Evolutionary conservation across 2,113 vertebrate species (phyloP), one percentile per base, ranked within the genome.

Genomic region (Epinephelus moara): DNA sequence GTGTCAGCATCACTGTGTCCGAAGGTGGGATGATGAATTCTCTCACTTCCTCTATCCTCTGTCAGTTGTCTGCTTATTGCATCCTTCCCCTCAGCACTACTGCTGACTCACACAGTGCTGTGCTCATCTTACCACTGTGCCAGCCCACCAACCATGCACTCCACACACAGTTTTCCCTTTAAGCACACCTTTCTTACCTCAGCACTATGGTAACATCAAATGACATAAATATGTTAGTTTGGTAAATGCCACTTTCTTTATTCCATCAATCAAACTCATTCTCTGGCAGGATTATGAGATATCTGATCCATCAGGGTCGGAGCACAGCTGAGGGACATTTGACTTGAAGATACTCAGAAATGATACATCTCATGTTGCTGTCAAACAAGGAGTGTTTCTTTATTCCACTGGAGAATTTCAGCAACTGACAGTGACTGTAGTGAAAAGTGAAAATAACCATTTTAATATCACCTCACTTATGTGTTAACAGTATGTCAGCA

Each of bases 31-130:
- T 85, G 66, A 90, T 80, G 45, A 55, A 77, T 89, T 63, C 55
- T 75, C 59, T 82, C 72, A 66, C 71, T 86, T 87, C 80, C 80
- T 75, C 23, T 77, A 57, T 78, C 53, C 6, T 69, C 12, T 75
- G 18, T 75, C 30, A 60, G 19, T 79, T 81, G 40, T 82, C 67
- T 21, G 14, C 42, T 84, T 81, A 55, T 69, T 75, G 30, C 40
- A 57, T 63, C 57, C 55, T 70, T 52, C 40, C 49, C 40, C n/a
- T 52, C 52, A 67, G 79, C 40, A 18, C 56, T 64, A 10, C 60
- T 75, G 84, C 85, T 92, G 87, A 92, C 87, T 88, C 90, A 80
- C 59, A 57, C 19, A 2, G 19, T 61, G 52, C 27, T 67, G 49
- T 79, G 66, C 55, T 74, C 13, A 6, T 67, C 53, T 60, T 75